Evolutionary conservation across 1,140 invertebrate species (phyloP), one percentile per base, ranked within the genome.

Genomic region (Gonatopus flavifemur): DNA sequence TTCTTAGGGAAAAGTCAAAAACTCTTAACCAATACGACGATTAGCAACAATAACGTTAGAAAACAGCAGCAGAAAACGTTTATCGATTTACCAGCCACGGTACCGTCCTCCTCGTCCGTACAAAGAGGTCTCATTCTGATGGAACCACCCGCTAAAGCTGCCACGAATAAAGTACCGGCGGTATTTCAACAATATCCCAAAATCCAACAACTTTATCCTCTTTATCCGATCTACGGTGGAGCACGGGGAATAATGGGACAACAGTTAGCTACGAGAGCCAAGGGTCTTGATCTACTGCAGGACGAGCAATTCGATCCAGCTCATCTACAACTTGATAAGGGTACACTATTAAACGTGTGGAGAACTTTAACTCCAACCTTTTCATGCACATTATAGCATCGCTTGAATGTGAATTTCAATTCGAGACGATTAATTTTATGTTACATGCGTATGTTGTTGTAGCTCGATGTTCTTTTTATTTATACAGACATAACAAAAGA

Each of bases 151-250:
- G 56, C 57, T 7, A 75, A 72, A 40, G 43, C 70, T 18, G 57
- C 59, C 25, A 68, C 69, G 25, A 70, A 74, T 72, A 79, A 82
- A 68, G 88, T 87, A 67, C 87, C 83, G n/a, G 85, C 77, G 62
- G 81, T 88, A 19, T 88, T 88, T 69, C 84, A 86, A 67, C 82
- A 85, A 43, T 88, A 88, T 60, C 83, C 84, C 33, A 88, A 88
- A 74, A 85, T 88, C 30, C 86, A 88, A 62, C 81, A 86, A 54
- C 86, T 90, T 32, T 89, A 88, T 65, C 88, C 88, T 0, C 81
- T 88, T 49, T 84, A 84, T 44, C 83, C 84, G 15, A 66, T 80
- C 24, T 79, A 77, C 41, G 74, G 59, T n/a, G 73, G 73, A 0
- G 67, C 66, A 4, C 57, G 69, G 10, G 73, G 70, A 1, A n/a